These are phyloP conservation scores for Oryzias woworae DNA, from an alignment of 2,113 vertebrate species.

Conservation along the genomic window DNA sequence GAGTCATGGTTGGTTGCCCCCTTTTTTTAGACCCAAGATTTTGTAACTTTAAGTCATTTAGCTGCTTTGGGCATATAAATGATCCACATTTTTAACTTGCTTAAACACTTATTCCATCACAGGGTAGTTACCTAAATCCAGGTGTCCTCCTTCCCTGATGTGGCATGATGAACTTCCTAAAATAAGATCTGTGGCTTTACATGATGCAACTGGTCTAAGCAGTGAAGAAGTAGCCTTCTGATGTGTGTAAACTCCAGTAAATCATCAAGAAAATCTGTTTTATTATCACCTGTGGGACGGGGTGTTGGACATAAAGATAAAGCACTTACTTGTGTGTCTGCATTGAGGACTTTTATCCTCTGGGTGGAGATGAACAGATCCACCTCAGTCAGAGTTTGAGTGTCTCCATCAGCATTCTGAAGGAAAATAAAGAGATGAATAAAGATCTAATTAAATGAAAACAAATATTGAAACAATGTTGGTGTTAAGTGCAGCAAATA, in stretches of 20 bases:
- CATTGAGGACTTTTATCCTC: conserved; percentile 96
- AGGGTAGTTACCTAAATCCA: background rate
- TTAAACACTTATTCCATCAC: background rate
- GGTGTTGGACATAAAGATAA: background rate
- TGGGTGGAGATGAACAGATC: conserved; percentile 97
- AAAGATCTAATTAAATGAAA: conserved; percentile 6
- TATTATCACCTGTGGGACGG: conserved; percentile 1
- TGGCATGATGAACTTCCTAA: conserved; percentile 38
- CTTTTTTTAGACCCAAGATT: no score
- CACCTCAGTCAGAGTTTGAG: conserved; percentile 90
- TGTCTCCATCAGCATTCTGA: conserved; percentile 88
- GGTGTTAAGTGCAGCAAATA: conserved; percentile 14
- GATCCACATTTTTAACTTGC: no score
- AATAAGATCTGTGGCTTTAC: conserved; percentile 14
- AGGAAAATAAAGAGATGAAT: conserved; percentile 15
- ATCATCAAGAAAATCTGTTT: background rate
- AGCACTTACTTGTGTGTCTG: conserved; percentile 89
- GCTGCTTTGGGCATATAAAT: no score
- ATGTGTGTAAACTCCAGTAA: background rate
- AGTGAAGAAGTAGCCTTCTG: conserved; percentile 26
- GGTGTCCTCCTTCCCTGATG: background rate
- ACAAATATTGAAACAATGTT: conserved; percentile 9
- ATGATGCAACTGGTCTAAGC: conserved; percentile 18
- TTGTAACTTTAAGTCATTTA: no score
- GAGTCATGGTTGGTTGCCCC: no score